phyloP scores from a whole-genome alignment of 2,113 vertebrate species.

The Enhydra lutris region DNA sequence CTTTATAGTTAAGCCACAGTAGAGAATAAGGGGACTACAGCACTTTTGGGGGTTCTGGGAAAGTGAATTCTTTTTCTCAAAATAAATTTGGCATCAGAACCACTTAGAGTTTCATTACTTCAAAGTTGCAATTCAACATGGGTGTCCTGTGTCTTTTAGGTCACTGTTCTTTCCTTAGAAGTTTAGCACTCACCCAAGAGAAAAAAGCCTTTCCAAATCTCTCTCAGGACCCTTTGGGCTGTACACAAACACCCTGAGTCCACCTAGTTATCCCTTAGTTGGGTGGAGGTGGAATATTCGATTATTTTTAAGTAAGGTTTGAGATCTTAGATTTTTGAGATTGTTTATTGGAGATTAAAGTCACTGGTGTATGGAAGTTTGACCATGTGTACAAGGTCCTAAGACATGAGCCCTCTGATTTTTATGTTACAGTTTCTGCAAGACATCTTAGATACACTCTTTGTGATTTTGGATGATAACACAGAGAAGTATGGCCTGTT shows the following conservation, averaged over 20 bases:
- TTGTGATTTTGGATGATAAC: conserved; percentile 97
- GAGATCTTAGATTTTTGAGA: neutral
- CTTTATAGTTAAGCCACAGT: neutral
- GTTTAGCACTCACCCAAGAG: neutral
- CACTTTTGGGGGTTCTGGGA: neutral
- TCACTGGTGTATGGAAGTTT: neutral
- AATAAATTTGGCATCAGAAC: conserved; percentile 13
- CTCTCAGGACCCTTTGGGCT: neutral
- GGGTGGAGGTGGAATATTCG: neutral
- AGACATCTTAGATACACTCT: conserved; percentile 95
- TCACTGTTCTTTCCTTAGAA: neutral
- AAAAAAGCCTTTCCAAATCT: neutral
- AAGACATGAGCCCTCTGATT: neutral
- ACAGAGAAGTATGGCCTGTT: conserved; percentile 96
- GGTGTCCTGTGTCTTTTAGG: neutral
- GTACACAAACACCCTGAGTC: neutral
- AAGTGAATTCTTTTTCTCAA: neutral
- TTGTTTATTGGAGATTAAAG: neutral
- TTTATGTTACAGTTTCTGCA: conserved; percentile 89
- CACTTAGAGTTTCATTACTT: conserved; percentile 29
- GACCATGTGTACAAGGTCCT: neutral
- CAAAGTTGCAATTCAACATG: neutral
- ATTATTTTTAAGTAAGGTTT: neutral
- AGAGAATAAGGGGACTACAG: neutral
- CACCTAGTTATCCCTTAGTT: neutral